Evolutionary conservation across 2,113 vertebrate species (phyloP).

Genomic region (Cinclus cinclus): DNA sequence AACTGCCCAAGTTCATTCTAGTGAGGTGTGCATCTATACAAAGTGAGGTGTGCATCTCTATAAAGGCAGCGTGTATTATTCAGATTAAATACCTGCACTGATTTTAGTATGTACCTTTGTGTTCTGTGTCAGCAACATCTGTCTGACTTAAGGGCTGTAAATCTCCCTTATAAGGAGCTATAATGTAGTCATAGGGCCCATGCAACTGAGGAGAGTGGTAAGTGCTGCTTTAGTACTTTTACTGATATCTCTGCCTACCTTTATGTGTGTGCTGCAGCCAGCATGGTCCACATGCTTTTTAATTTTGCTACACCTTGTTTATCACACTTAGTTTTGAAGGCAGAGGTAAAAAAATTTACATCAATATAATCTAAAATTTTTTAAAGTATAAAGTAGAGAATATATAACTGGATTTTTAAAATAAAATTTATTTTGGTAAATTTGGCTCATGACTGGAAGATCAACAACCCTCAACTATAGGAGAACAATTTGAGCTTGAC

Average conservation of each 20-base stretch:
- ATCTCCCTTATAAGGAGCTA: background rate
- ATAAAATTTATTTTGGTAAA: background rate
- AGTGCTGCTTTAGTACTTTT: background rate
- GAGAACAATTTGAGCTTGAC: background rate
- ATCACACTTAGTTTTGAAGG: background rate
- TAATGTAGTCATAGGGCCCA: background rate
- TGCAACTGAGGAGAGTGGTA: background rate
- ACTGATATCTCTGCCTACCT: background rate
- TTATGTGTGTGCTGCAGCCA: background rate
- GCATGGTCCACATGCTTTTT: background rate
- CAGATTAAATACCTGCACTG: slow-evolving; percentile 25
- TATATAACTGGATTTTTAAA: background rate
- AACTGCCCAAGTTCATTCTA: background rate
- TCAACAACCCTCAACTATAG: background rate
- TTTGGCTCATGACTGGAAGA: background rate
- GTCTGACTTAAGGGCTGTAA: background rate
- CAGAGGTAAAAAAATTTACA: background rate
- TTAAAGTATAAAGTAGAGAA: background rate
- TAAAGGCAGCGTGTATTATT: background rate
- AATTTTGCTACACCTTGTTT: background rate
- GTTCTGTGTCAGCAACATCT: slow-evolving; percentile 30
- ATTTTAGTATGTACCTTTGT: background rate
- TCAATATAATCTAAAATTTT: background rate
- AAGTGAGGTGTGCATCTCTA: background rate
- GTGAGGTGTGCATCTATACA: background rate